phyloP scores from a whole-genome alignment of 2,113 vertebrate species.

The Drymodes brunneopygia region DNA sequence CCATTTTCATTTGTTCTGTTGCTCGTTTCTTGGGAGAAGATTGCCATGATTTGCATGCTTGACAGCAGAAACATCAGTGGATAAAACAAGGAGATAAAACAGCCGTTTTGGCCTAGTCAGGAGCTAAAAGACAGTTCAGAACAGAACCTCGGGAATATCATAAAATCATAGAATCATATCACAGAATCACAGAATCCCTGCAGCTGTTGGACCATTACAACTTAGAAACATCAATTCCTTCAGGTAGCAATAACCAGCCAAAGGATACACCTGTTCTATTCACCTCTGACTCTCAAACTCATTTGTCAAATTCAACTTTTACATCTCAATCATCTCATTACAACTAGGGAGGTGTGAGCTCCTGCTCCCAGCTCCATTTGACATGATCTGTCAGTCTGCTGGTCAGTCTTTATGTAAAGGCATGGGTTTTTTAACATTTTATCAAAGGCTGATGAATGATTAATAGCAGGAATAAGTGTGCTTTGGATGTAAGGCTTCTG shows the following conservation, averaged over 20 bases:
- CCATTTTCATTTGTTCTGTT: background rate
- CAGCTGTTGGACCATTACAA: background rate
- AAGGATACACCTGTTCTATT: background rate
- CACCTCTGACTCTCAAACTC: background rate
- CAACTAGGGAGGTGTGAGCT: background rate
- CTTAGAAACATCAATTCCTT: background rate
- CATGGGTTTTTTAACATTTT: background rate
- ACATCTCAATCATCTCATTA: background rate
- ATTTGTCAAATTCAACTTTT: background rate
- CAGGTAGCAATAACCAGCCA: background rate
- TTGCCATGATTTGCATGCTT: no score
- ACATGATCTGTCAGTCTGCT: background rate
- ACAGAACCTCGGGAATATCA: background rate
- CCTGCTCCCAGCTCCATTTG: background rate
- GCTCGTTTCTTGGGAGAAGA: background rate
- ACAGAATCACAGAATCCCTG: background rate
- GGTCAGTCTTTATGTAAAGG: background rate
- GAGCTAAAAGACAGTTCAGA: background rate
- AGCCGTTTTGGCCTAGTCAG: background rate
- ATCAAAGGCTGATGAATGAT: constrained; percentile 4
- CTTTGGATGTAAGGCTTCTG: background rate
- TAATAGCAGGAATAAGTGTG: background rate
- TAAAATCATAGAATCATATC: background rate
- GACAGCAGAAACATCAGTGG: background rate
- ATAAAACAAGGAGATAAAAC: background rate